These are phyloP conservation scores for Delia radicum DNA, from an alignment of 1,140 invertebrate species.

Conservation along the genomic window DNA sequence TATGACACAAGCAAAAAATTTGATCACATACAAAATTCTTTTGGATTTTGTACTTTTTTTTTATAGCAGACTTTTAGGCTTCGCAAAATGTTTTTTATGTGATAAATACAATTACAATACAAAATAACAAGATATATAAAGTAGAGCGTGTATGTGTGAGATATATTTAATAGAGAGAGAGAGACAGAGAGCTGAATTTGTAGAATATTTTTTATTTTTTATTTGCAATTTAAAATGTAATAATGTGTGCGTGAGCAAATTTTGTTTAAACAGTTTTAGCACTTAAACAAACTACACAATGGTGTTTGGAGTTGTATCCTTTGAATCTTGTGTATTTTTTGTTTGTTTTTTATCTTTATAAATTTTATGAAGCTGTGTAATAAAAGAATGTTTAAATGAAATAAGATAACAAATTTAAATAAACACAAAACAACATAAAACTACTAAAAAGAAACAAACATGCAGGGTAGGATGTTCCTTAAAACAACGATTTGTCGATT, in stretches of 20 bases:
- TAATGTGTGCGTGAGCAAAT: neutral
- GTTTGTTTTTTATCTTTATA: neutral
- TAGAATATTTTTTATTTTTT: neutral
- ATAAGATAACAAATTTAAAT: neutral
- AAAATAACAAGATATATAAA: neutral
- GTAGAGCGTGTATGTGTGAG: neutral
- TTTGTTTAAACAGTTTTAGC: neutral
- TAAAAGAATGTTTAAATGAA: neutral
- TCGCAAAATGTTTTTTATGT: neutral
- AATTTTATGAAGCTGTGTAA: constrained; percentile 13
- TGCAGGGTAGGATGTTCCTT: no score
- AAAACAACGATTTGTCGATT: no score
- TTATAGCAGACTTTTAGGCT: neutral
- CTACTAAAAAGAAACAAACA: neutral
- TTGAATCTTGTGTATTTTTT: neutral
- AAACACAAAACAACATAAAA: neutral
- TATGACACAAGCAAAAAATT: neutral
- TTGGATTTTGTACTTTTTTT: constrained; percentile 28
- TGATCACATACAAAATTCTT: constrained; percentile 12
- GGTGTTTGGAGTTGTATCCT: neutral
- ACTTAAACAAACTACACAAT: neutral
- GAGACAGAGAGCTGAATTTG: neutral
- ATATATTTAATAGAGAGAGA: neutral
- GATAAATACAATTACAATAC: neutral
- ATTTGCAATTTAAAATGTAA: neutral